These are phyloP conservation scores for Salticus scenicus DNA, from an alignment of 2,888 invertebrate genomes.

Conservation along the genomic window DNA sequence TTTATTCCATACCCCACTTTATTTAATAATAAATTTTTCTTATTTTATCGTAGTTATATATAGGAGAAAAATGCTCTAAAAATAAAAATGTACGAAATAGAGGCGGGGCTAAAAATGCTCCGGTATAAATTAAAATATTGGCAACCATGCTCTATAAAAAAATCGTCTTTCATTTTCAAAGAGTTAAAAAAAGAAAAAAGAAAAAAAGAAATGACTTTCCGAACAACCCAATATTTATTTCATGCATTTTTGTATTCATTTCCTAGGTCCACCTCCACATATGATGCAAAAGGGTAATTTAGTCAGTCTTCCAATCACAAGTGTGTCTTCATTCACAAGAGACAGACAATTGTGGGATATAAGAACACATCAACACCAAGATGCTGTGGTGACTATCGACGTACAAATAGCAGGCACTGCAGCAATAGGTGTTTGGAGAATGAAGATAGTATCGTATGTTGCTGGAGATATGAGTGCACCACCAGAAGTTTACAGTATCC, in stretches of 20 bases:
- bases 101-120: too few species aligned
- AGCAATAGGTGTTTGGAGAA: slow-evolving; percentile 88
- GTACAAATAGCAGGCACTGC: slow-evolving; percentile 83
- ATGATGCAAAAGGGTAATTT: slow-evolving; percentile 81
- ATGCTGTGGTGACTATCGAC: slow-evolving; percentile 73
- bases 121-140: too few species aligned
- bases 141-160: too few species aligned
- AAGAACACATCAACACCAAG: slow-evolving; percentile 76
- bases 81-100: too few species aligned
- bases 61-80: too few species aligned
- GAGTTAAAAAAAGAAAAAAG: too few species aligned
- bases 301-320: slow-evolving; percentile 80
- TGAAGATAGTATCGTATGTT: slow-evolving; percentile 84
- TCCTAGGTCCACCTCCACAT: slow-evolving; percentile 80
- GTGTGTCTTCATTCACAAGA: slow-evolving; percentile 78
- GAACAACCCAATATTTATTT: too few species aligned
- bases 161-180: too few species aligned
- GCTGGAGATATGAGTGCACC: slow-evolving; percentile 75
- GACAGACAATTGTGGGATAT: slow-evolving; percentile 81
- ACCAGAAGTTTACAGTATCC: slow-evolving; percentile 76
- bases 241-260: background rate
- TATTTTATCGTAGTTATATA: too few species aligned
- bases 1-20: too few species aligned
- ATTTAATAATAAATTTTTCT: too few species aligned
- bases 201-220: too few species aligned